phyloP scores from a whole-genome alignment of 2,797 vertebrate species.

The Smutsia temminckii region DNA sequence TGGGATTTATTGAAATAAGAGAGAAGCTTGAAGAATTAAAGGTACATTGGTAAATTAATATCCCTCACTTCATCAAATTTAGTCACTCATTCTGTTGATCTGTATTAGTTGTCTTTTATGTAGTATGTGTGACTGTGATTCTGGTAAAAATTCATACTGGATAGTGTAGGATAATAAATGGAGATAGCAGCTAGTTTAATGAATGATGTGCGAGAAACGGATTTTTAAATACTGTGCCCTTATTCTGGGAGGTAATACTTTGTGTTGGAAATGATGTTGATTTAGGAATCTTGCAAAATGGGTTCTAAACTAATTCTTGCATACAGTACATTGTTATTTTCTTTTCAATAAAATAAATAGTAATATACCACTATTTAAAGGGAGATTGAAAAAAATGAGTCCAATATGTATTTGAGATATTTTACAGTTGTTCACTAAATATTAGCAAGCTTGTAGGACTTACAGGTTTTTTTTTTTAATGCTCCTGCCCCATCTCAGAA shows the following conservation, averaged over 20 bases:
- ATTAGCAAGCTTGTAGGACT: not conserved
- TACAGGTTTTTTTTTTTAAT: constrained; percentile 10
- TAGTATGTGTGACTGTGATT: not conserved
- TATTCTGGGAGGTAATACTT: not conserved
- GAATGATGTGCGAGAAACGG: not conserved
- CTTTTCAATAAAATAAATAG: not conserved
- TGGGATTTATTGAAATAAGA: constrained; percentile 98
- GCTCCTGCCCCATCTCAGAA: not conserved
- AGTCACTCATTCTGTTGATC: not conserved
- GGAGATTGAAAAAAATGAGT: not conserved
- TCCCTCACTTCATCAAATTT: not conserved
- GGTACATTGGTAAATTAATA: constrained; percentile 85
- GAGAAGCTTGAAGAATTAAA: constrained; percentile 97
- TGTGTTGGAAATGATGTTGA: not conserved
- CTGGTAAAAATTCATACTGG: not conserved
- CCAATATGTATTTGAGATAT: not conserved
- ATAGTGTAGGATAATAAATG: not conserved
- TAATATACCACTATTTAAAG: not conserved
- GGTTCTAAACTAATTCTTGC: not conserved
- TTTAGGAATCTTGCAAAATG: not conserved
- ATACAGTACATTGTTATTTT: not conserved
- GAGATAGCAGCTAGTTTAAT: not conserved
- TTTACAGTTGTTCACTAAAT: constrained; percentile 14
- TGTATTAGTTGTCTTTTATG: not conserved
- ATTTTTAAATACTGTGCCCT: not conserved